phyloP scores from a whole-genome alignment of 2,797 vertebrate genomes.

The Urocyon cinereoargenteus region DNA sequence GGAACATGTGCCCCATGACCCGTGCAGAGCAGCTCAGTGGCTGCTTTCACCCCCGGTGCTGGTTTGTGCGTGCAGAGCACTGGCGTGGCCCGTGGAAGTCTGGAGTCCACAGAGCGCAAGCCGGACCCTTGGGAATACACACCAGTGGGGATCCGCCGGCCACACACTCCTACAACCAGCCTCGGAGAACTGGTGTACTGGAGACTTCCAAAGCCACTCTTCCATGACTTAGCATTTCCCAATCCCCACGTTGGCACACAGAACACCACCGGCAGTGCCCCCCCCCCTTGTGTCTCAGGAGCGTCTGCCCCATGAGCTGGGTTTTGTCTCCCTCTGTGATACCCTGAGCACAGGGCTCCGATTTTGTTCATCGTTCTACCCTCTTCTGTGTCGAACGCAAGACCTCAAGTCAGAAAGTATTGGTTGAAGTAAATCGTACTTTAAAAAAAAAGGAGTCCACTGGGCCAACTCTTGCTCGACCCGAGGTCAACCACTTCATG shows the following conservation, averaged over 20 bases:
- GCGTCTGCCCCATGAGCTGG: fast-evolving
- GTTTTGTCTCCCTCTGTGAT: no score
- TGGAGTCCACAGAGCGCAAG: no score
- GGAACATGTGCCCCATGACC: neutral
- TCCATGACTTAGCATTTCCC: neutral
- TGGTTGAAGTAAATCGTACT: fast-evolving
- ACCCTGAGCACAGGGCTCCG: fast-evolving
- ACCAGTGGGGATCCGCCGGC: neutral
- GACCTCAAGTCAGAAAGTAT: fast-evolving
- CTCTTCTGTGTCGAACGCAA: neutral
- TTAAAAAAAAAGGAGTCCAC: neutral
- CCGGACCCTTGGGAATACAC: no score
- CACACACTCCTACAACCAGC: neutral
- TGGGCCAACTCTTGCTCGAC: no score
- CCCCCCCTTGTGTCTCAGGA: no score
- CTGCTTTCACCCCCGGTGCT: no score
- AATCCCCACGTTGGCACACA: neutral
- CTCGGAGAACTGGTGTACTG: no score
- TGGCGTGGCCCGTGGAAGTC: no score
- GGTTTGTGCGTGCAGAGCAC: no score
- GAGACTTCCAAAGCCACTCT: no score
- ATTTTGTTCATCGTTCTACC: fast-evolving
- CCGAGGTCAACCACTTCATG: neutral
- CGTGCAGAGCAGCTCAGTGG: no score
- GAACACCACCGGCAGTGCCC: fast-evolving